Base-by-base conservation (phyloP, 2,888 invertebrate genomes). In the Fragum fragum region DNA sequence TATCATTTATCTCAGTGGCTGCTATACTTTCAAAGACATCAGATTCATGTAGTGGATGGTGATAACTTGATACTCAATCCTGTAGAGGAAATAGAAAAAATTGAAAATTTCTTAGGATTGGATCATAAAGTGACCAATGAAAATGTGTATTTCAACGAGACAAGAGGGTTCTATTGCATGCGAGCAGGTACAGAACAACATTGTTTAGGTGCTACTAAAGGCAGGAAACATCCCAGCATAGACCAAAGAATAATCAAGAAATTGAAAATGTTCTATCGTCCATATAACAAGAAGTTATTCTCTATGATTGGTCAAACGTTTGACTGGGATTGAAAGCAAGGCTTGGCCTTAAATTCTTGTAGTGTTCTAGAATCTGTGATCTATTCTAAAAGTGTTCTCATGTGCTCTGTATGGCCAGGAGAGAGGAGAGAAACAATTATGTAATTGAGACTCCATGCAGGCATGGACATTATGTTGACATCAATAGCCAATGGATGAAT, bases 121-220 rank as follows among this genome's bases (percentile, higher is more conserved):
- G 82, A 89, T 28, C 92, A 91, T 76, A 73, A 82, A 70, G 88
- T 94, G 16, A 90, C 90, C n/a, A 85, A 90, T 39, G 97, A 97
- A 94, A 98, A 98, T 95, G 98, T 99, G 95, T 98, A 98, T 95
- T 99, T 98, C 95, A 99, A 99, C 95, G 97, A 97, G 95, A 98
- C 98, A 21, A 98, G 99, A 95, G 98, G 99, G 81, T 98, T 99
- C 95, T 99, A 97, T 95, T 99, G 99, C 92, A 97, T 98, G 95
- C 63, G 93, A 90, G 95, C 97, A 91, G 86, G 83, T 28, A 79
- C 76, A 32, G 75, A 52, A 28, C 97, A 98, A 95, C 97, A 97
- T 93, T 98, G 98, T 94, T 95, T 98, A 75, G 98, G 98, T 96
- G 98, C 96, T 96, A 98, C 95, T 96, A 99, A 96, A 95, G 99